Evolutionary conservation across 2,797 vertebrate species (phyloP), one percentile per base, ranked within the genome.

Genomic region (Picus viridis): DNA sequence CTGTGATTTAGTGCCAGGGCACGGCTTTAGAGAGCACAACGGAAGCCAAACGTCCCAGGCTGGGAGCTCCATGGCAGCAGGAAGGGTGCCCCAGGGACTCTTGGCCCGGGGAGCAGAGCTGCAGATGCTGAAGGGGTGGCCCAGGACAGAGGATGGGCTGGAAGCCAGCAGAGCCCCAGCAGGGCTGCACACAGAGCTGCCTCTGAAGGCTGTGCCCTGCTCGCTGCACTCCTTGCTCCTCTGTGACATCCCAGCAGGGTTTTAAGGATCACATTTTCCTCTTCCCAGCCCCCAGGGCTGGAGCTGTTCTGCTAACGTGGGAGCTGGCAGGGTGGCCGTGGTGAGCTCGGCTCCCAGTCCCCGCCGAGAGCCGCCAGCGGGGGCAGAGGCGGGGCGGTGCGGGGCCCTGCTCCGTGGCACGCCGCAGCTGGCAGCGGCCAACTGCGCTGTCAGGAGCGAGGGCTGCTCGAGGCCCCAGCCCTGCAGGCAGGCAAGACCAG

Each of bases 281-380:
- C 86, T 61, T 45, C 30, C 5, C 23, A 74, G 75, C 74, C 67
- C 51, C 76, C 49, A 53, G 91, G 88, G 85, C 64, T 54, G 56
- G 88, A 61, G 82, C 89, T 89, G 82, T 81, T 58, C 86, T 83
- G 89, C 54, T 86, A 77, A 80, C 56, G 39, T 2, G 32, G 75
- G 91, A 90, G 82, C 5, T 83, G 85, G 56, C 12, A 64, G 78
- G 87, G 78, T 27, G 74, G 89, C 80, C 83, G 88, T 43, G 65
- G 79, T 26, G 86, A 90, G 78, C 73, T 49, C 74, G 12, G 64
- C 62, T 83, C 54, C 45, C 16, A 9, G 7, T 53, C 79, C 92
- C 81, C 54, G 85, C 56, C 24, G 7, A 18, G 72, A 26, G 71
- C 45, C 88, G 71, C 14, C 68, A 89, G 87, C 73, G 53, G 73